phyloP scores from a whole-genome alignment of 2,113 vertebrate species.

The Corapipo altera region DNA sequence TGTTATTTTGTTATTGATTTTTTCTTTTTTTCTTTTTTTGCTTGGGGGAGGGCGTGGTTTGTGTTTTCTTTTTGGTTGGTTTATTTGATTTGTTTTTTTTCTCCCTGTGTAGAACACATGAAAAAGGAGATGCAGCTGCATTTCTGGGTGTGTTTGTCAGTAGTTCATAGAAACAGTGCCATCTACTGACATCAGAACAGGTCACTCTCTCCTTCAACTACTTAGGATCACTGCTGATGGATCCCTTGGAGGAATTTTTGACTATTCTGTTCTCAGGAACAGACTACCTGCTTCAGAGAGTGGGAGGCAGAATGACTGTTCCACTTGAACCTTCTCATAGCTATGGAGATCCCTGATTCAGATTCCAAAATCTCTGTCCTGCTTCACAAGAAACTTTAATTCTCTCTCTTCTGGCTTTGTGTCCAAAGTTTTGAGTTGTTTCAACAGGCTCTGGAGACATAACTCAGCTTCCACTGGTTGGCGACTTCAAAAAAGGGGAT shows the following conservation, averaged over 20 bases:
- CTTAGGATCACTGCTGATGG: neutral
- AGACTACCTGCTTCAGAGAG: neutral
- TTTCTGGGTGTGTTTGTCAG: neutral
- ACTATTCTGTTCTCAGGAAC: neutral
- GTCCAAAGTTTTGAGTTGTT: neutral
- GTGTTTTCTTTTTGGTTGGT: neutral
- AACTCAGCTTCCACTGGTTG: neutral
- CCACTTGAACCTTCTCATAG: neutral
- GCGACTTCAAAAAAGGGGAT: neutral
- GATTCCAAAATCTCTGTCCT: neutral
- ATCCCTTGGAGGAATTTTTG: neutral
- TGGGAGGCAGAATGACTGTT: neutral
- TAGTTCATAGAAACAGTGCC: conserved; percentile 68
- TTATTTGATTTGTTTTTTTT: neutral
- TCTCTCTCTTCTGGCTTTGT: neutral
- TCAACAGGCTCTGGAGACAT: neutral
- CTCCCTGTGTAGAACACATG: neutral
- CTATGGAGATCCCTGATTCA: neutral
- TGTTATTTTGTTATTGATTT: neutral
- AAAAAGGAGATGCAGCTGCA: neutral
- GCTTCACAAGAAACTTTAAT: neutral
- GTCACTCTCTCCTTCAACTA: neutral
- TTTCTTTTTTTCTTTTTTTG: no score
- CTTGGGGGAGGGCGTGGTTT: rapidly evolving
- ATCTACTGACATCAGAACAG: conserved; percentile 35